phyloP scores from a whole-genome alignment of 2,888 invertebrate genomes.

The Dolichopus griseipennis region DNA sequence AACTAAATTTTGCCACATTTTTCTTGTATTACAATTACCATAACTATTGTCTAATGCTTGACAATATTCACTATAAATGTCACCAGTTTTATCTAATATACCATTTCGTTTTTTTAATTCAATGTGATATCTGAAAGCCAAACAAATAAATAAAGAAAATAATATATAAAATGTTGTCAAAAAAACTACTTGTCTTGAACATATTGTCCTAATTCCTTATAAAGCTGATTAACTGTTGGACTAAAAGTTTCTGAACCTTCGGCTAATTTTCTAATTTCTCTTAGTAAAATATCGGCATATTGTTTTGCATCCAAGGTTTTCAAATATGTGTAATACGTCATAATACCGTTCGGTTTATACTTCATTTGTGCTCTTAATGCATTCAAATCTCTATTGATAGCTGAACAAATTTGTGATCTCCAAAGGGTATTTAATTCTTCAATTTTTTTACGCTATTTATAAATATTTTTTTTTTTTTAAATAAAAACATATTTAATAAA shows the following conservation, averaged over 20 bases:
- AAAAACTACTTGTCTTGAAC: conserved; percentile 47
- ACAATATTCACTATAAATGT: conserved; percentile 56
- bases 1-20: conserved; percentile 62
- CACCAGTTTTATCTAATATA: conserved; percentile 53
- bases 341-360: conserved; percentile 47
- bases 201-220: conserved; percentile 58
- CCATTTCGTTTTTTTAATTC: conserved; percentile 58
- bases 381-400: conserved; percentile 61
- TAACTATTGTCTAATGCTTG: conserved; percentile 52
- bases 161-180: not conserved
- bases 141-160: not conserved
- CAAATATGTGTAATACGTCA: conserved; percentile 64
- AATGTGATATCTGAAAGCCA: conserved; percentile 50
- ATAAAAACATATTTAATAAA: not conserved
- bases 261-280: conserved; percentile 61
- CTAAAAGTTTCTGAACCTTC: conserved; percentile 75
- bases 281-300: conserved; percentile 55
- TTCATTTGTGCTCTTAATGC: conserved; percentile 54
- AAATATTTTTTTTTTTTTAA: conserved; percentile 15
- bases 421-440: conserved; percentile 56
- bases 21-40: conserved; percentile 50
- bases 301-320: conserved; percentile 52
- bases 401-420: conserved; percentile 53
- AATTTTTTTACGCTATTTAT: conserved; percentile 53
- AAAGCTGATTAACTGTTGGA: conserved; percentile 56